phyloP scores from a whole-genome alignment of 2,888 invertebrate genomes.

The Xylophagus ater region DNA sequence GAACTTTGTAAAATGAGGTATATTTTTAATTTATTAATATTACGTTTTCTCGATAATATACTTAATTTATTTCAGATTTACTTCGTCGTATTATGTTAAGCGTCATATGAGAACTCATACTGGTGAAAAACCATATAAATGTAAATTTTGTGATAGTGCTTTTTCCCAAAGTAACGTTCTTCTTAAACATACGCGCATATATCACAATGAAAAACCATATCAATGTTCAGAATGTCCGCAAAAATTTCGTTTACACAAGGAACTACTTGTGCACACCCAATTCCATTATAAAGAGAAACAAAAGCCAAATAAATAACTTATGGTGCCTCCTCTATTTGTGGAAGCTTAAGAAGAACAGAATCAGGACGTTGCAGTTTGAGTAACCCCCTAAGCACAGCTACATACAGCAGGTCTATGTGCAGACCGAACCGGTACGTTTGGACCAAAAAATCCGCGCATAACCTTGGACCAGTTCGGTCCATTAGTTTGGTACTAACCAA shows the following conservation, averaged over 20 bases:
- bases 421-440: no score
- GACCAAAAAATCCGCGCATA: no score
- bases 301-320: no score
- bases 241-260: conserved; percentile 24
- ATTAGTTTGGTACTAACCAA: no score
- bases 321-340: no score
- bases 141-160: conserved; percentile 43
- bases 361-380: no score
- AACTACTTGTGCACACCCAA: conserved; percentile 22
- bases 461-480: no score
- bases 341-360: no score
- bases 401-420: no score
- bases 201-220: conserved; percentile 46
- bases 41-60: not conserved
- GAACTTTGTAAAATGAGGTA: conserved; percentile 43
- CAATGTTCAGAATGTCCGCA: conserved; percentile 33
- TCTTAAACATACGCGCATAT: conserved; percentile 43
- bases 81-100: conserved; percentile 44
- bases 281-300: no score
- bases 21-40: conserved; percentile 12
- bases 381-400: no score
- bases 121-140: conserved; percentile 43
- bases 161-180: conserved; percentile 48
- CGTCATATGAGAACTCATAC: conserved; percentile 48
- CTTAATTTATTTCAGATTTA: conserved; percentile 35